Evolutionary conservation across 2,113 vertebrate species (phyloP), one percentile per base, ranked within the genome.

Genomic region (Sigmodon hispidus): DNA sequence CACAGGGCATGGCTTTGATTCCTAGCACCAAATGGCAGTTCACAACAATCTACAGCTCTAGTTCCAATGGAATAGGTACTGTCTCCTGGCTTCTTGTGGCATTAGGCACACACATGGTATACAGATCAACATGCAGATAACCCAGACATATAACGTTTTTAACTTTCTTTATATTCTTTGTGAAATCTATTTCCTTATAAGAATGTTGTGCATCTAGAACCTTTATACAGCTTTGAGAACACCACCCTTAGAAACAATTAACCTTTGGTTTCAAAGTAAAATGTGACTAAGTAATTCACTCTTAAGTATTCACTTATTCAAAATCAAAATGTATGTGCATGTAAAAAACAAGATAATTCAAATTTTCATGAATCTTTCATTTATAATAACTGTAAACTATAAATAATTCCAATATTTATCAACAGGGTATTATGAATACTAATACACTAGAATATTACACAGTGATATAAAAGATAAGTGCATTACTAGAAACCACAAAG

Each of bases 201-300:
- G 21, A 19, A 57, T 15, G 4, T 86, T 31, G 29, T 76, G 77
- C 7, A 69, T 75, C 8, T 52, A 40, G 73, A 93, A 70, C 19
- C 13, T 1, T 88, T 45, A 48, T 34, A 88, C 40, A 67, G 8
- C 92, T 29, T 81, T 40, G 5, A 76, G 59, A 96, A 87, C 5
- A 57, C 15, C 36, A 69, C 12, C 45, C 50, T 50, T 40, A 43
- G 89, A 96, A 97, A 61, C 21, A 92, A 81, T 22, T 91, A 61
- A 12, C 11, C 43, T 3, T 81, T 89, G 13, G n/a, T 92, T 93
- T 57, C 45, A 77, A 76, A 92, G 40, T 81, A 93, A 88, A 95
- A 77, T 45, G 36, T 73, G 29, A 72, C 0, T 24, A 63, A 88
- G 40, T 34, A 69, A 91, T 95, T 91, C 65, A 16, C 79, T 16